Conservation (phyloP, 2,888 invertebrate genomes). For the Formica aserva region DNA sequence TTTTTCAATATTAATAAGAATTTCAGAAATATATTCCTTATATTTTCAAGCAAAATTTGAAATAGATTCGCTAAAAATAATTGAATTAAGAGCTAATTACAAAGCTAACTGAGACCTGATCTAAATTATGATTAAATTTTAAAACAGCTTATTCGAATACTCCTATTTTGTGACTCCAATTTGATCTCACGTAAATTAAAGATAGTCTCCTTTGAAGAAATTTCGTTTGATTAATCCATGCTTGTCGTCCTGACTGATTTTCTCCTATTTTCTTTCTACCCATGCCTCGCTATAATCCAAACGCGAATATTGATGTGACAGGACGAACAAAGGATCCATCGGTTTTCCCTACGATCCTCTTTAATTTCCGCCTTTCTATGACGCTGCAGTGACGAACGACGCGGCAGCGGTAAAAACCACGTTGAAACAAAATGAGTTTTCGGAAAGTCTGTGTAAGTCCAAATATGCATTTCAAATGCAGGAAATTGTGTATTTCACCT, state of each 20-base stretch:
- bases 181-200: constrained; percentile 25
- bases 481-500: constrained; percentile 31
- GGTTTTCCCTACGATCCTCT: constrained; percentile 74
- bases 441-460: constrained; percentile 36
- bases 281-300: constrained; percentile 23
- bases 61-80: not conserved
- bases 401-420: constrained; percentile 38
- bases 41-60: not conserved
- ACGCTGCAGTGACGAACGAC: constrained; percentile 4
- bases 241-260: not conserved
- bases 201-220: constrained; percentile 3
- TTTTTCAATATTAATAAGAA: not conserved
- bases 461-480: constrained; percentile 7
- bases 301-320: constrained; percentile 63
- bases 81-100: not conserved
- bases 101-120: not conserved
- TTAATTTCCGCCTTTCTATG: constrained; percentile 75
- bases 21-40: not conserved
- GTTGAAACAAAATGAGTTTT: constrained; percentile 54
- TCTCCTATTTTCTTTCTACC: constrained; percentile 26
- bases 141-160: not conserved
- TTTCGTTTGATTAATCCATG: constrained; percentile 51
- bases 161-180: not conserved
- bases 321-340: constrained; percentile 74
- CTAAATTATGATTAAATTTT: not conserved